These are phyloP conservation scores for Chrysotoxum bicinctum DNA, from an alignment of 2,888 invertebrate species.

Conservation along the genomic window DNA sequence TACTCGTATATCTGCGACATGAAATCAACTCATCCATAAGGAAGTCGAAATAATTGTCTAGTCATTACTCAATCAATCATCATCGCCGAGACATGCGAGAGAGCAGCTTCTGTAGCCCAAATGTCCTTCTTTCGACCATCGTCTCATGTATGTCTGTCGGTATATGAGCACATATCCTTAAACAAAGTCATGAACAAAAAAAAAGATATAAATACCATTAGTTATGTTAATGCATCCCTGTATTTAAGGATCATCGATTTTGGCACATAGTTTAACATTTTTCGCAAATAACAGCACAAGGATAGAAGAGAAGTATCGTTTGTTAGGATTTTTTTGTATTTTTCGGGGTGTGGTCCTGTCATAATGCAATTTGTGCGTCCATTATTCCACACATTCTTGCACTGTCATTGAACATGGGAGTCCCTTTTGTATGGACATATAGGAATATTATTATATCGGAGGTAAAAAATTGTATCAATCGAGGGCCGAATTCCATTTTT, in stretches of 20 bases:
- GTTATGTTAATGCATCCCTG: conserved; percentile 71
- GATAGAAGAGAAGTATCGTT: conserved; percentile 25
- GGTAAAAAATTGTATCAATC: conserved; percentile 33
- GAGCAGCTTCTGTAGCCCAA: conserved; percentile 1
- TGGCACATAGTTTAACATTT: conserved; percentile 56
- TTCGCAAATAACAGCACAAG: conserved; percentile 30
- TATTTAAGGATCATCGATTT: conserved; percentile 69
- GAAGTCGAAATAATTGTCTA: conserved; percentile 72
- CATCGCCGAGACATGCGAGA: conserved; percentile 30
- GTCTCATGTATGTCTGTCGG: not conserved
- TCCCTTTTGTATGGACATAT: conserved; percentile 18
- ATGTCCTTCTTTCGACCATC: conserved; percentile 49
- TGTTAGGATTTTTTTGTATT: not conserved
- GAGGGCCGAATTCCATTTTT: conserved; percentile 18
- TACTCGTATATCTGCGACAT: conserved; percentile 44
- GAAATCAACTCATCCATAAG: conserved; percentile 71
- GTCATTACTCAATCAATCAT: conserved; percentile 72
- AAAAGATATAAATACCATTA: conserved; percentile 67
- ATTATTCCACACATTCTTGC: conserved; percentile 53
- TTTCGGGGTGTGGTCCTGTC: conserved; percentile 61
- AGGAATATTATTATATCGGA: not conserved
- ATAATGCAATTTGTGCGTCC: conserved; percentile 71
- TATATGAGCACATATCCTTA: conserved; percentile 40
- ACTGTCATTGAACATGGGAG: conserved; percentile 35
- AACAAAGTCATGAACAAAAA: conserved; percentile 38